Percentiles rank a stretch among this genome's conserved stretches.
Evolutionary conservation across 1,140 invertebrate genomes (phyloP).

Genomic region (Zophobas morio): DNA sequence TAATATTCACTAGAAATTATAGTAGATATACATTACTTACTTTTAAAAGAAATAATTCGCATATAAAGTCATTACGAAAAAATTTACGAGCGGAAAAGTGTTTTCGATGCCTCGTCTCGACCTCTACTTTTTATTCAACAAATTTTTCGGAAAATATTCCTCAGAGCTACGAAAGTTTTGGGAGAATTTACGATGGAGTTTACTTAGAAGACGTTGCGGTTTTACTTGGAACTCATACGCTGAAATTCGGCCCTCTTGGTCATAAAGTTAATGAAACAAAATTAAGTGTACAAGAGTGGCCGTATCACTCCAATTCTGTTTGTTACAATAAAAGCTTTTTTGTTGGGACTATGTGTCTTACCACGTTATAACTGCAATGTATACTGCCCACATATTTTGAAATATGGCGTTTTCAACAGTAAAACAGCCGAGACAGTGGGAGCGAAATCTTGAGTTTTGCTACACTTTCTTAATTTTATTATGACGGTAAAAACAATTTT

Average conservation of each 20-base stretch:
- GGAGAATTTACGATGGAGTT: neutral
- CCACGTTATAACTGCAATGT: neutral
- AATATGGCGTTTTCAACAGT: no score
- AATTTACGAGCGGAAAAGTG: neutral
- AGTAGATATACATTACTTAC: no score
- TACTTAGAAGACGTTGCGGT: constrained; percentile 10
- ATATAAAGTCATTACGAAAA: neutral
- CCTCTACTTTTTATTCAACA: neutral
- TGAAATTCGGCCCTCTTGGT: constrained; percentile 4
- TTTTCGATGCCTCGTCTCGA: no score
- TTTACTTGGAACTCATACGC: constrained; percentile 28
- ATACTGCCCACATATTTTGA: no score
- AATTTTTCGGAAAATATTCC: neutral
- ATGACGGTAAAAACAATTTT: no score
- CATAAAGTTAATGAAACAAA: constrained; percentile 33
- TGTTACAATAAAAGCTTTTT: constrained; percentile 38
- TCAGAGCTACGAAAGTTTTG: neutral
- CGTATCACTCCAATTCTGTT: constrained; percentile 29
- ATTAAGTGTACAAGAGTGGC: constrained; percentile 16
- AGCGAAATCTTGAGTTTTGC: no score
- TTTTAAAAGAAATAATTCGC: no score
- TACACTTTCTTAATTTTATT: no score
- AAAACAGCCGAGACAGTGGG: no score
- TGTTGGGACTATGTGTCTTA: neutral
- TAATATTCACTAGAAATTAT: no score